Evolutionary conservation across 2,888 invertebrate species (phyloP).

Genomic region (Lamellibrachia satsuma): DNA sequence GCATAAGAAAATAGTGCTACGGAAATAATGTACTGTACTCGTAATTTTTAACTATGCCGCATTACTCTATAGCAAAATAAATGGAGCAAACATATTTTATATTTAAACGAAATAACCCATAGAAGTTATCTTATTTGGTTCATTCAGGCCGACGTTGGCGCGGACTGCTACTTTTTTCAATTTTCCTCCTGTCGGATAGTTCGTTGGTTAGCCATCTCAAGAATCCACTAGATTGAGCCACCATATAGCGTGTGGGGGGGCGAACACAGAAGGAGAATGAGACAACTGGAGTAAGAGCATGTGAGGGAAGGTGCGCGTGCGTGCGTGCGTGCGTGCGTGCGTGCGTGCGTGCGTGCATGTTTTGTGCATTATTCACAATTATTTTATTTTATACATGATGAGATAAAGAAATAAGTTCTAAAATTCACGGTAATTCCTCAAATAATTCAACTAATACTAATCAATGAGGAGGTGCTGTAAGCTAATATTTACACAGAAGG

Average conservation of each 20-base stretch:
- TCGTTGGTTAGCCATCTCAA: not conserved
- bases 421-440: no score
- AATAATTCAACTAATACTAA: no score
- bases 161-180: not conserved
- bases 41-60: not conserved
- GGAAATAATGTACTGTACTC: not conserved
- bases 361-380: no score
- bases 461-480: no score
- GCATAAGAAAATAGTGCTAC: constrained; percentile 13
- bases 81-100: not conserved
- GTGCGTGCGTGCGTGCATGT: no score
- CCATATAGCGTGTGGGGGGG: not conserved
- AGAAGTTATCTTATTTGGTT: not conserved
- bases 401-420: no score
- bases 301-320: no score
- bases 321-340: no score
- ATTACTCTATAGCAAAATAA: not conserved
- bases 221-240: not conserved
- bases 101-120: not conserved
- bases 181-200: not conserved
- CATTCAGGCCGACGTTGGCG: not conserved
- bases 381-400: no score
- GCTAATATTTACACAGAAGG: no score
- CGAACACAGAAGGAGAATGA: no score
- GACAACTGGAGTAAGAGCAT: no score